Conservation (phyloP, 2,113 vertebrate species). For the Galbula dea region DNA sequence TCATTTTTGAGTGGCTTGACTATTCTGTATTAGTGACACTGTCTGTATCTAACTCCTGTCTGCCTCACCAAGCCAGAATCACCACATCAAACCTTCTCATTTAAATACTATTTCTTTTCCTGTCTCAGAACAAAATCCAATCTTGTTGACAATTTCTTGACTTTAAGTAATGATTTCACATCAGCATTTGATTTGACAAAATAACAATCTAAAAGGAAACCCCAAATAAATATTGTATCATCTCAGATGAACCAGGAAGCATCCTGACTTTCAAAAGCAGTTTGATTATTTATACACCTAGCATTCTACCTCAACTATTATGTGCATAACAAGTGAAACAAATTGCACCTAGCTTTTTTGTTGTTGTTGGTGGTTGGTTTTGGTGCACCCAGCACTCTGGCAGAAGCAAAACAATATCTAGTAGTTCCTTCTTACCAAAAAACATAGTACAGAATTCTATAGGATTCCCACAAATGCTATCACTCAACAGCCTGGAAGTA, state of each 20-base stretch:
- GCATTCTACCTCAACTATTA: background rate
- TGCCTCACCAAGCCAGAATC: background rate
- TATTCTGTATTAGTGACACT: conserved; percentile 1
- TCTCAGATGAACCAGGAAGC: background rate
- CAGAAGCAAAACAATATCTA: background rate
- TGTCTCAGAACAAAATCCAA: background rate
- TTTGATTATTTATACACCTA: background rate
- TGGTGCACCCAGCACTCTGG: background rate
- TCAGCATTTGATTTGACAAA: background rate
- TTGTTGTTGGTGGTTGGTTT: no score
- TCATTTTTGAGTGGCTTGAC: conserved; percentile 45
- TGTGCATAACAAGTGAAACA: background rate
- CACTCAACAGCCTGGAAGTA: background rate
- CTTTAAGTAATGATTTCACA: background rate
- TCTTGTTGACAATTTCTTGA: background rate
- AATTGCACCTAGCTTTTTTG: background rate
- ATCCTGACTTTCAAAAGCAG: background rate
- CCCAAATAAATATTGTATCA: background rate
- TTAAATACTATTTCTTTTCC: background rate
- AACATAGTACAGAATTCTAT: background rate
- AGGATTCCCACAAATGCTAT: background rate
- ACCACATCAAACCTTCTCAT: background rate
- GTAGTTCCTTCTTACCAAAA: background rate
- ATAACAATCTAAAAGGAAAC: background rate
- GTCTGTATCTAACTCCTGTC: background rate